These are phyloP conservation scores for Apocheima hispidaria DNA, from an alignment of 2,888 invertebrate species.

Conservation along the genomic window DNA sequence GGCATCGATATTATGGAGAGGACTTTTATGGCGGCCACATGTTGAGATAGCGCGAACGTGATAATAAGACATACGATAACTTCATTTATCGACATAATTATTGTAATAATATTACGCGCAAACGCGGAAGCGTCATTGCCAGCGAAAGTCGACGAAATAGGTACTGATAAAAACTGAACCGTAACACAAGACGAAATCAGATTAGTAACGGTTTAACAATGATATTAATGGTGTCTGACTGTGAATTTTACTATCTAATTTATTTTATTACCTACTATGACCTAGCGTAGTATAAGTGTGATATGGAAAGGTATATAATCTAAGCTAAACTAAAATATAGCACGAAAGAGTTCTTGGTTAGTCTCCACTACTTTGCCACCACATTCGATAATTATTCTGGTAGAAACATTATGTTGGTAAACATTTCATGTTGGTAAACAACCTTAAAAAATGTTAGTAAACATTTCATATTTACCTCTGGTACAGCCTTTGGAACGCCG, in stretches of 20 bases:
- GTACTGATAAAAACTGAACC: not conserved
- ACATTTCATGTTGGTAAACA: not conserved
- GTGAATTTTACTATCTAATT: not conserved
- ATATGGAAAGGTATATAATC: too few relatives aligned
- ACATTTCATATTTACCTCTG: constrained; percentile 53
- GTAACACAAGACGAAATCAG: not conserved
- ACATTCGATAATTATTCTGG: not conserved
- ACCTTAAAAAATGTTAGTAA: not conserved
- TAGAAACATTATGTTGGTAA: not conserved
- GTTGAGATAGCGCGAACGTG: constrained; percentile 31
- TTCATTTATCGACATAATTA: constrained; percentile 13
- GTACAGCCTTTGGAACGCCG: constrained; percentile 55
- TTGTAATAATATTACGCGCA: not conserved
- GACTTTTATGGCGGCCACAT: constrained; percentile 73
- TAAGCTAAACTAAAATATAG: not conserved
- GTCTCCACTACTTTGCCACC: not conserved
- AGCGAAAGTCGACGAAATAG: not conserved
- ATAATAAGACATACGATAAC: constrained; percentile 10
- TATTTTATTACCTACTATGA: not conserved
- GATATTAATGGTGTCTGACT: constrained; percentile 13
- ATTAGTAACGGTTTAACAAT: not conserved
- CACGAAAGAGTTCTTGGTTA: too few relatives aligned
- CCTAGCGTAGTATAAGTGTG: not conserved
- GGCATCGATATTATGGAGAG: constrained; percentile 82
- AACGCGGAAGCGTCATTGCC: not conserved